A percentile compares a stretch with the other conserved stretches of the same genome.
phyloP scores from a whole-genome alignment of 2,888 invertebrate genomes.

The Acanthoscelides obtectus region DNA sequence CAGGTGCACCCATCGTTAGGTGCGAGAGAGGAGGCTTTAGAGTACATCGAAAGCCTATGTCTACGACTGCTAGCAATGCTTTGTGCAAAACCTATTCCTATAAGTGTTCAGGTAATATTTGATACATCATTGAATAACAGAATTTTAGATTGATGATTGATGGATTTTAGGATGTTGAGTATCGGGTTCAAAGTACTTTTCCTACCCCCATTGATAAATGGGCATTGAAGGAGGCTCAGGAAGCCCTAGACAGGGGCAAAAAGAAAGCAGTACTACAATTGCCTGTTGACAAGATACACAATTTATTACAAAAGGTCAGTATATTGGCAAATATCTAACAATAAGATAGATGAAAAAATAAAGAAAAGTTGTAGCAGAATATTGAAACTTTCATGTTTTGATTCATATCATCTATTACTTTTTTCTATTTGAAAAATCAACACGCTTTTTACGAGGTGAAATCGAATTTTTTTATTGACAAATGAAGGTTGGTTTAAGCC shows the following conservation, averaged over 20 bases:
- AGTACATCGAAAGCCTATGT: conserved; percentile 89
- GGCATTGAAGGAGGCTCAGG: conserved; percentile 87
- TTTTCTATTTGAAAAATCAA: too few relatives aligned
- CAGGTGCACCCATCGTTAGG: conserved; percentile 84
- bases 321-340: neutral
- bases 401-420: too few relatives aligned
- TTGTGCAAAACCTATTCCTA: conserved; percentile 79
- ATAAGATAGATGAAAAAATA: too few relatives aligned
- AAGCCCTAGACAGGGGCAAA: conserved; percentile 74
- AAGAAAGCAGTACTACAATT: conserved; percentile 68
- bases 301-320: conserved; percentile 72
- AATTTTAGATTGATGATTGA: neutral
- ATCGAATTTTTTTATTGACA: too few relatives aligned
- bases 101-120: conserved; percentile 63
- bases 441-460: too few relatives aligned
- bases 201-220: conserved; percentile 94
- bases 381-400: too few relatives aligned
- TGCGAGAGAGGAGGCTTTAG: conserved; percentile 84
- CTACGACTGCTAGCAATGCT: conserved; percentile 83
- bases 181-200: conserved; percentile 85
- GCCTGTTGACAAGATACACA: conserved; percentile 87
- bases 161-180: conserved; percentile 78
- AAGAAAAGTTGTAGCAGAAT: too few relatives aligned
- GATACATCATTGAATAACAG: neutral
- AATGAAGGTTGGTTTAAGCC: too few relatives aligned